Evolutionary conservation across 2,797 vertebrate genomes (phyloP).

Genomic region (Potorous gilbertii): DNA sequence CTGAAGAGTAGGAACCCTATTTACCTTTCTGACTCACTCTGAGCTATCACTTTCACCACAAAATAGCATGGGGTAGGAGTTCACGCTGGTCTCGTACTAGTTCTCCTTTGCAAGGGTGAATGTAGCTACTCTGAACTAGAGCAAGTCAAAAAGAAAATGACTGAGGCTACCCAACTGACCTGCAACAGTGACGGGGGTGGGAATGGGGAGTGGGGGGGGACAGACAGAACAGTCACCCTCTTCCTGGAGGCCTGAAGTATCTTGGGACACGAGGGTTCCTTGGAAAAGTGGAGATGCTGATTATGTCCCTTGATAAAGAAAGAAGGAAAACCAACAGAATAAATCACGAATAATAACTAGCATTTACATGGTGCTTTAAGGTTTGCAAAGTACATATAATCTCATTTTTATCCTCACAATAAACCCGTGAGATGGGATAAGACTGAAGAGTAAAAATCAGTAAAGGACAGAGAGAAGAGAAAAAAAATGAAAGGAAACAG

Average conservation of each 20-base stretch:
- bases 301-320: slow-evolving; percentile 74
- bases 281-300: slow-evolving; percentile 89
- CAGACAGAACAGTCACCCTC: slow-evolving; percentile 91
- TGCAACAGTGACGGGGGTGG: slow-evolving; percentile 93
- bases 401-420: no score
- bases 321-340: neutral
- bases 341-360: no score
- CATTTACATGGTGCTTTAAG: no score
- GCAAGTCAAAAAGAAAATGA: neutral
- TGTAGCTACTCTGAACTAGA: neutral
- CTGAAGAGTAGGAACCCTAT: no score
- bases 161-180: slow-evolving; percentile 79
- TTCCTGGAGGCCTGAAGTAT: slow-evolving; percentile 86
- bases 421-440: no score
- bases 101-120: neutral
- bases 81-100: neutral
- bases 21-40: neutral
- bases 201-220: no score
- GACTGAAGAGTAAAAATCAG: no score
- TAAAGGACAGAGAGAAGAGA: no score
- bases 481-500: no score
- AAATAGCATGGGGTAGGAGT: neutral
- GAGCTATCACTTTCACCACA: neutral
- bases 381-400: no score
- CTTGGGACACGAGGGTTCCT: slow-evolving; percentile 89